Conservation (phyloP, 2,797 vertebrate genomes). For the Cheirogaleus major region DNA sequence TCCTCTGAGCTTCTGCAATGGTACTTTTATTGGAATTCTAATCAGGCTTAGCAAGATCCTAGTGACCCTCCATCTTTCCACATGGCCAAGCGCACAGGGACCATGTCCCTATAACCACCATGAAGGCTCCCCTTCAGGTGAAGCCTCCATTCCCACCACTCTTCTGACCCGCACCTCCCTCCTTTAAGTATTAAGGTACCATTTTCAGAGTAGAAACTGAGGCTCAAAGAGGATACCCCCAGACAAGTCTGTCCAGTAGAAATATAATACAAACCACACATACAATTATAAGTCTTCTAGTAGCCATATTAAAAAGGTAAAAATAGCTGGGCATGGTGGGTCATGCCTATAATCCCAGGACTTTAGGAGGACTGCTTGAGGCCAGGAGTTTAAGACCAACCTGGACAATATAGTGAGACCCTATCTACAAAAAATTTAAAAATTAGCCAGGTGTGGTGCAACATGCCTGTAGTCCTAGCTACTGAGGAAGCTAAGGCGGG, state of each 20-base stretch:
- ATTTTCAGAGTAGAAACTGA: not conserved
- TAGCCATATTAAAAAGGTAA: not conserved
- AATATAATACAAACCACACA: not conserved
- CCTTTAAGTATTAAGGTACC: not conserved
- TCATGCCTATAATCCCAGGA: not conserved
- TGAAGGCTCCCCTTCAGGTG: not conserved
- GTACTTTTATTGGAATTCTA: not conserved
- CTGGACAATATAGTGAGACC: not conserved
- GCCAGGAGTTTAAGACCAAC: not conserved
- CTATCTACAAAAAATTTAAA: not conserved
- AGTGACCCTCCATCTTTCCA: not conserved
- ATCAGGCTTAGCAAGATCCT: not conserved
- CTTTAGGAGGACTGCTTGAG: not conserved
- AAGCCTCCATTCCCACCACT: not conserved
- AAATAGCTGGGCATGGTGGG: not conserved
- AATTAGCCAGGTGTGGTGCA: not conserved
- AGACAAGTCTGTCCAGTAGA: not conserved
- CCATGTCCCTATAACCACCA: rapidly evolving
- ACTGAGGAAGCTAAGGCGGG: not conserved
- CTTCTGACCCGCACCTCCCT: not conserved
- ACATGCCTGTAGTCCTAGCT: not conserved
- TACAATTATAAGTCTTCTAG: not conserved
- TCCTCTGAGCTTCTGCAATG: not conserved
- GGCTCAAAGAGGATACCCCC: not conserved
- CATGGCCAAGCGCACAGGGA: not conserved